Conservation (phyloP, 2,113 vertebrate genomes). For the Galbula dea region DNA sequence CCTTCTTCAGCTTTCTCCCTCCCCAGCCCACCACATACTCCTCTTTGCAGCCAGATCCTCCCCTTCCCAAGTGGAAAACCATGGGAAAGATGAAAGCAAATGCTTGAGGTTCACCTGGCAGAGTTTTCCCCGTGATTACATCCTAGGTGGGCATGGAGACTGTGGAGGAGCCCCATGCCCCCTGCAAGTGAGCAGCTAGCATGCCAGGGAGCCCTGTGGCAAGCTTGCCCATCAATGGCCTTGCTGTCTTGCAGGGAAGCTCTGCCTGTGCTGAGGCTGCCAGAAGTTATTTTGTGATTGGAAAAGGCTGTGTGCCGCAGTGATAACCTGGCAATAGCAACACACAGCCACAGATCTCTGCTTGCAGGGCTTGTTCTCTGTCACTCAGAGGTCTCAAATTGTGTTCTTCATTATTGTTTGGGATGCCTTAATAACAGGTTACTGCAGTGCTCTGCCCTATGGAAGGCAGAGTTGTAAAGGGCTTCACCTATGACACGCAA, state of each 20-base stretch:
- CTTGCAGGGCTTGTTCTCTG: neutral
- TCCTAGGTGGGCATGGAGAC: neutral
- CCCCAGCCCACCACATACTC: neutral
- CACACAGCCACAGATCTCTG: fast-evolving
- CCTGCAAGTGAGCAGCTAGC: fast-evolving
- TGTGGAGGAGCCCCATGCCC: neutral
- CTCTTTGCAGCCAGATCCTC: neutral
- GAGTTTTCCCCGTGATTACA: fast-evolving
- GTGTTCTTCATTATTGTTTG: fast-evolving
- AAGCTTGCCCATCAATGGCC: fast-evolving
- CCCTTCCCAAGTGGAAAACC: neutral
- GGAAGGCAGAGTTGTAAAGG: neutral
- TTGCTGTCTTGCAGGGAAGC: fast-evolving
- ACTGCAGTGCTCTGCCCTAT: neutral
- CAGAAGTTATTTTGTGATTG: neutral
- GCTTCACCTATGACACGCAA: neutral
- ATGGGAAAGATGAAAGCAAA: neutral
- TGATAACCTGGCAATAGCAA: neutral
- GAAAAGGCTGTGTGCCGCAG: neutral
- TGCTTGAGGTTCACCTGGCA: neutral
- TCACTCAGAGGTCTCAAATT: neutral
- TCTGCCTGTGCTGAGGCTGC: neutral
- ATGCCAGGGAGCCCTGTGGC: fast-evolving
- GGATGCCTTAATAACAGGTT: neutral
- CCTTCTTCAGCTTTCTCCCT: neutral